A percentile compares a stretch with the other conserved stretches of the same genome.
Conservation (phyloP, 2,888 invertebrate species). For the Aphrophora alni region DNA sequence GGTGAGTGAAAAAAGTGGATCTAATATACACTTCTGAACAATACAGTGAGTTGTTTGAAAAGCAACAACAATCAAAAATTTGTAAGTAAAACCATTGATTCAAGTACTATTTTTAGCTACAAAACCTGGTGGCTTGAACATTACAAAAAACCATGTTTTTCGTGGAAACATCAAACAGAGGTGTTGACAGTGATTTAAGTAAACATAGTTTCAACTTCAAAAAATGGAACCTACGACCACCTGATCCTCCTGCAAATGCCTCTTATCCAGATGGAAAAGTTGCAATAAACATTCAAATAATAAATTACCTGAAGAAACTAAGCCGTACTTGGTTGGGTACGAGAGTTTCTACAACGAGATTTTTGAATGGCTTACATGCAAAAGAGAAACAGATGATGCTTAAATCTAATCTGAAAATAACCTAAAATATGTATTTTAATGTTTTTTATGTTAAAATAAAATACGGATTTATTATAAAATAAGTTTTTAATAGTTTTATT, state of each 20-base stretch:
- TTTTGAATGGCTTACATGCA: neutral
- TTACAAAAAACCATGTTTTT: neutral
- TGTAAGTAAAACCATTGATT: neutral
- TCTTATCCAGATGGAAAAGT: neutral
- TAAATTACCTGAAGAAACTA: neutral
- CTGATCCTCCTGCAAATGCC: neutral
- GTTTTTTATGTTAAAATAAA: neutral
- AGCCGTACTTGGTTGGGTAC: neutral
- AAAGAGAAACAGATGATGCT: neutral
- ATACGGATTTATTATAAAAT: neutral
- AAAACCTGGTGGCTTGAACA: neutral
- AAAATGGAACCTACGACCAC: neutral
- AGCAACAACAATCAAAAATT: neutral
- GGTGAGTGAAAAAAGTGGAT: neutral
- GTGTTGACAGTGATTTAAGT: neutral
- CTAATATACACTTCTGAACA: neutral
- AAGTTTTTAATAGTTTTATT: neutral
- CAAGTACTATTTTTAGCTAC: neutral
- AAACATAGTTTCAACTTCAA: neutral
- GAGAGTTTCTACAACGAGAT: neutral
- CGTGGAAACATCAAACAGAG: neutral
- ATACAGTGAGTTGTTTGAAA: neutral
- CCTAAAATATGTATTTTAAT: neutral
- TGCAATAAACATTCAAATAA: neutral
- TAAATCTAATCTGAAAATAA: neutral